A percentile compares a stretch with the other conserved stretches of the same genome.
Conservation (phyloP, 1,140 invertebrate species). For the Platyura marginata region DNA sequence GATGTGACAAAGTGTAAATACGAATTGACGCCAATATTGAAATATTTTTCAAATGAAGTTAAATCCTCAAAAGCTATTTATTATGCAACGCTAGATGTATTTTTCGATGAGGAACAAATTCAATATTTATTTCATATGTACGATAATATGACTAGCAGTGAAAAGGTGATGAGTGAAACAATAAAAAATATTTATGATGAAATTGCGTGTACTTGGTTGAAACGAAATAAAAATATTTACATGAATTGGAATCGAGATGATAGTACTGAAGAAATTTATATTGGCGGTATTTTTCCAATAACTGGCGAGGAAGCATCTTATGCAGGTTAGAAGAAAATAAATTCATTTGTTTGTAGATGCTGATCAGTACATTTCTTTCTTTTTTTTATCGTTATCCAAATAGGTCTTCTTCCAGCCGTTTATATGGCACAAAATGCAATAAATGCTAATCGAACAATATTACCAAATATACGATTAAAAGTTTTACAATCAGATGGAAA, state of each 20-base stretch:
- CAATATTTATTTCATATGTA: neutral
- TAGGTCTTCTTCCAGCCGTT: slow-evolving; percentile 42
- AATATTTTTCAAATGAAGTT: slow-evolving; percentile 39
- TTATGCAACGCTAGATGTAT: slow-evolving; percentile 31
- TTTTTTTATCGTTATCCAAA: too few relatives aligned
- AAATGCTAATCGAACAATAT: slow-evolving; percentile 37
- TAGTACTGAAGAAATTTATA: slow-evolving; percentile 26
- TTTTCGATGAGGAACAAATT: slow-evolving; percentile 21
- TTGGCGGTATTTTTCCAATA: slow-evolving; percentile 66
- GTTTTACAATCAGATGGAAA: slow-evolving; percentile 43
- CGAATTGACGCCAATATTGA: slow-evolving; percentile 42
- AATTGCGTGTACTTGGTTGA: slow-evolving; percentile 53
- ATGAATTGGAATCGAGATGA: slow-evolving; percentile 31
- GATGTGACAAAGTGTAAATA: slow-evolving; percentile 32
- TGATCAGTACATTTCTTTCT: too few relatives aligned
- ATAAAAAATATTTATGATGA: slow-evolving; percentile 25
- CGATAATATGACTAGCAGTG: neutral
- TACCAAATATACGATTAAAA: slow-evolving; percentile 41
- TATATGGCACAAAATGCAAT: slow-evolving; percentile 43
- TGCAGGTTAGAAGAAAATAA: slow-evolving; percentile 27
- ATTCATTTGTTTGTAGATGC: too few relatives aligned
- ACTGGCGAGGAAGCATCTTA: slow-evolving; percentile 33
- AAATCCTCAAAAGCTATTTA: slow-evolving; percentile 6
- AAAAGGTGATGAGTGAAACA: neutral
- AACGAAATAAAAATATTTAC: slow-evolving; percentile 30